phyloP scores from a whole-genome alignment of 2,113 vertebrate genomes.

The Oreochromis niloticus region DNA sequence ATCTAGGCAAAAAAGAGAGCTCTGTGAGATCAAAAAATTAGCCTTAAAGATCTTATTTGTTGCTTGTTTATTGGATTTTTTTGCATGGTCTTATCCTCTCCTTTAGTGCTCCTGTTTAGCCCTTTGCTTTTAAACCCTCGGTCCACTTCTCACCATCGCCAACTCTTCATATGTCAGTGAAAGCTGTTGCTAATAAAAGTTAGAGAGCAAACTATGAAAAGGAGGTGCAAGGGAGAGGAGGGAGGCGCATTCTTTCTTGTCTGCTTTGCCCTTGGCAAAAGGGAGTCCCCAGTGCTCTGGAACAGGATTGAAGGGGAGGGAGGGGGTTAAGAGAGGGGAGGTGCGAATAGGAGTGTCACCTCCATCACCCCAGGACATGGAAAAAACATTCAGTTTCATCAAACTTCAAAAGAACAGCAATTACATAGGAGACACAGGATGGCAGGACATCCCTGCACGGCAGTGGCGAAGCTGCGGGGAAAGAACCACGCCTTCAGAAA shows the following conservation, averaged over 20 bases:
- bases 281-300: slow-evolving; percentile 24
- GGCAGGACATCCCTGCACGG: slow-evolving; percentile 63
- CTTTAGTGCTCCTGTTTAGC: not conserved
- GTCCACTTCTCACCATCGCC: slow-evolving; percentile 22
- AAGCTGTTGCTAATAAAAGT: slow-evolving; percentile 74
- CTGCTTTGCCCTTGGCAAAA: slow-evolving; percentile 24
- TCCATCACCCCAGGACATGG: slow-evolving; percentile 55
- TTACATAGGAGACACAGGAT: slow-evolving; percentile 67
- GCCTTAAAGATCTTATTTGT: not conserved
- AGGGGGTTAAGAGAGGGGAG: slow-evolving; percentile 31
- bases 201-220: slow-evolving; percentile 66
- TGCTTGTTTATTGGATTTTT: not conserved
- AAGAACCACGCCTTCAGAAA: slow-evolving; percentile 67
- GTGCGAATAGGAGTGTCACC: slow-evolving; percentile 46
- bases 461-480: slow-evolving; percentile 34
- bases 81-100: not conserved
- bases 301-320: not conserved
- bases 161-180: slow-evolving; percentile 57
- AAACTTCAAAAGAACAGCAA: slow-evolving; percentile 69
- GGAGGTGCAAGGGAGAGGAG: slow-evolving; percentile 57
- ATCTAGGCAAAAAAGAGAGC: not conserved
- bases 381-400: slow-evolving; percentile 64
- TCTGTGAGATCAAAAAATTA: not conserved
- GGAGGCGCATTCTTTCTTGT: slow-evolving; percentile 60
- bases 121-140: not conserved